Evolutionary conservation across 2,888 invertebrate genomes (phyloP).

Genomic region (Metacarcinus magister): DNA sequence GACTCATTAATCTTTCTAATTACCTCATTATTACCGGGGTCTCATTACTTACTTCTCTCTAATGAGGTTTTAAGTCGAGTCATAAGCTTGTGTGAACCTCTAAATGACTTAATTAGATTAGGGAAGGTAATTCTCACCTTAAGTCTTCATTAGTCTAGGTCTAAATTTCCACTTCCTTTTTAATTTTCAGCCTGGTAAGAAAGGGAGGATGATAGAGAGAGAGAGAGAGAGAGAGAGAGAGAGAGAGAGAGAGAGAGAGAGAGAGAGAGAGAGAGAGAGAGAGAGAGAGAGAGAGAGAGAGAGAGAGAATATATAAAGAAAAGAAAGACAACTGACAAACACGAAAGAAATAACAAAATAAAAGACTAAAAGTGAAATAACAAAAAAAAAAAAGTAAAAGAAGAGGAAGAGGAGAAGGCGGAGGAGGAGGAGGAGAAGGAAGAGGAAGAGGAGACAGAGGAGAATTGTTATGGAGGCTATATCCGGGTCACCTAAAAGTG

Average conservation of each 20-base stretch:
- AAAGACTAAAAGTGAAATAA: neutral
- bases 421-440: neutral
- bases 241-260: neutral
- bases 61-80: constrained; percentile 74
- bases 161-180: neutral
- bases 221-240: neutral
- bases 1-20: constrained; percentile 72
- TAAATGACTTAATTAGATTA: constrained; percentile 69
- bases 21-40: constrained; percentile 35
- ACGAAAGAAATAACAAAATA: neutral
- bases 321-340: neutral
- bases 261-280: neutral
- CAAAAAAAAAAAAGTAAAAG: neutral
- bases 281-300: neutral
- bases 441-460: neutral
- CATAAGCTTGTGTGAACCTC: constrained; percentile 26
- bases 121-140: constrained; percentile 42
- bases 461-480: constrained; percentile 32
- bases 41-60: constrained; percentile 65
- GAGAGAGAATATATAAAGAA: neutral
- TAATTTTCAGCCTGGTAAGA: neutral
- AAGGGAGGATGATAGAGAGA: neutral
- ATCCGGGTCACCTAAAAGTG: neutral
- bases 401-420: neutral
- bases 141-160: neutral